These are phyloP conservation scores for Oxygymnocypris stewartii DNA, from an alignment of 2,113 vertebrate genomes.

Conservation along the genomic window DNA sequence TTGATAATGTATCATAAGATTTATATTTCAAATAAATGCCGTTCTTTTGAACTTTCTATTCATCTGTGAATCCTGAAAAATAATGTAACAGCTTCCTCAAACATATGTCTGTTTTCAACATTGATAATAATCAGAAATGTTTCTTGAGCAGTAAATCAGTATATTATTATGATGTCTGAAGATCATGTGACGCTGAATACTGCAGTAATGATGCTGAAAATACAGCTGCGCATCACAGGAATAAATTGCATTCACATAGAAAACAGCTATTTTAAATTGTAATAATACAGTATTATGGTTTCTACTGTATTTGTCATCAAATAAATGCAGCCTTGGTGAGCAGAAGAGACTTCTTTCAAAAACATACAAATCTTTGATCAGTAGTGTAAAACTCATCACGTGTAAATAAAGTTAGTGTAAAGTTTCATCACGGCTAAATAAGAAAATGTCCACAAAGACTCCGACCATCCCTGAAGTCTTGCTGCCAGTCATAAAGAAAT, in stretches of 20 bases:
- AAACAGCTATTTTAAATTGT: background rate
- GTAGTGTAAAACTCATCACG: background rate
- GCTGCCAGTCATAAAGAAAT: background rate
- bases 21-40: too few species aligned
- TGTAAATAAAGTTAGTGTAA: too few species aligned
- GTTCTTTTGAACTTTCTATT: background rate
- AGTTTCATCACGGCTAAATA: too few species aligned
- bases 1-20: background rate
- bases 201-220: background rate
- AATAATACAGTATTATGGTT: background rate
- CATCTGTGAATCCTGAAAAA: background rate
- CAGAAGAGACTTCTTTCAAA: background rate
- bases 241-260: background rate
- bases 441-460: background rate
- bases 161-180: background rate
- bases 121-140: background rate
- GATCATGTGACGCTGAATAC: background rate
- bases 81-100: background rate
- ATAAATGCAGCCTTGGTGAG: background rate
- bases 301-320: background rate
- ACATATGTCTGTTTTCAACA: background rate
- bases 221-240: background rate
- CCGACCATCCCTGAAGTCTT: too few species aligned
- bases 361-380: background rate
- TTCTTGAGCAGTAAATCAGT: background rate